Base-by-base conservation (phyloP, 1,140 invertebrate species). In the Drosophila novamexicana region DNA sequence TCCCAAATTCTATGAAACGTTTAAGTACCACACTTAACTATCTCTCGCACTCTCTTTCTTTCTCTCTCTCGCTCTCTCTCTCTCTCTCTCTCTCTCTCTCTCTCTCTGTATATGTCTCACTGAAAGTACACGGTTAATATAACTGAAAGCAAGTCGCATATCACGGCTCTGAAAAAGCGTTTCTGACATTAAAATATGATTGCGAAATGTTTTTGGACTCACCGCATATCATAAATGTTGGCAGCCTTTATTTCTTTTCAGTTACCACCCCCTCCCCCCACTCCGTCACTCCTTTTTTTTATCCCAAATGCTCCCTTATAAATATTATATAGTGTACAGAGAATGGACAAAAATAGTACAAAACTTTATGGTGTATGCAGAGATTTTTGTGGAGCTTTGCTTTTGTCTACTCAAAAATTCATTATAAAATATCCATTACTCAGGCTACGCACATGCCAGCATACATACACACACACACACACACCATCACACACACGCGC, bases 391-490 rank as follows among this genome's bases (percentile, higher is more conserved):
- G 36, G n/a, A 49, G 42, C 44, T 62, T 66, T 72, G 66, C 66
- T 45, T 52, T 64, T 67, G 62, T 58, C 74, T 73, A 49, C 62
- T 67, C 62, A 65, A 77, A 89, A 80, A 89, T 80, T 72, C 80
- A 77, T 81, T 84, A 75, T 64, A 76, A 79, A 88, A 81, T 78
- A 88, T 88, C 79, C 77, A 89, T 89, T 89, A 83, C 83, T 72
- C 77, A 69, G 67, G 47, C 73, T 71, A 68, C 64, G 62, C 66
- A 61, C 37, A 67, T 29, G 22, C 22, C 22, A 29, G 22, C 40
- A 37, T 6, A 44, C 34, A 45, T 7, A 44, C 49, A 37, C 14
- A 16, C 5, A 53, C 6, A 50, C 3, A 0, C 0, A 29, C 9
- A 53, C 29, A 37, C 3, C 9, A 7, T 39, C 18, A 29, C 14